These are phyloP conservation scores for Cecidostiba fungosa DNA, from an alignment of 2,888 invertebrate species.

Conservation along the genomic window DNA sequence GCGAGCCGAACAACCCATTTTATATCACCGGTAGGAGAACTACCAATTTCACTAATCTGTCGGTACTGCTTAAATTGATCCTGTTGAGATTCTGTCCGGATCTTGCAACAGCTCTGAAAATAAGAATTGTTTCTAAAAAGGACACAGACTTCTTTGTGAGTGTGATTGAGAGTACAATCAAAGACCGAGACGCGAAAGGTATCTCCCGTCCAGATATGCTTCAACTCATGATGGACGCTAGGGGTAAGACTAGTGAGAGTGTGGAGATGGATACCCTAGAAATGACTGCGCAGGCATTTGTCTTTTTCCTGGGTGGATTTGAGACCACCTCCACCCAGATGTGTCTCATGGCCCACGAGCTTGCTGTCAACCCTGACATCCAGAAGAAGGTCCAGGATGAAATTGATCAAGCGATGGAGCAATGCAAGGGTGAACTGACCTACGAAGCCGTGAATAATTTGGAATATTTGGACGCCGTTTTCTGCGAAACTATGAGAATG, in stretches of 20 bases:
- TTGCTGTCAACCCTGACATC: slow-evolving; percentile 77
- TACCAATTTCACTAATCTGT: slow-evolving; percentile 58
- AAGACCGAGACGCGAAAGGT: slow-evolving; percentile 64
- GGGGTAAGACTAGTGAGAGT: slow-evolving; percentile 45
- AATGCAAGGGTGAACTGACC: slow-evolving; percentile 73
- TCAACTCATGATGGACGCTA: slow-evolving; percentile 82
- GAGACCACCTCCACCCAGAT: slow-evolving; percentile 71
- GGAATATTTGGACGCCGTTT: slow-evolving; percentile 82
- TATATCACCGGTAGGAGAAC: slow-evolving; percentile 71
- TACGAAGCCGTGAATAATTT: slow-evolving; percentile 80
- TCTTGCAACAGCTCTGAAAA: slow-evolving; percentile 50
- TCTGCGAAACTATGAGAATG: slow-evolving; percentile 72
- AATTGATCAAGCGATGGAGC: slow-evolving; percentile 71
- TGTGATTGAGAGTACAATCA: slow-evolving; percentile 66
- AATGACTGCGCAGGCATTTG: slow-evolving; percentile 80
- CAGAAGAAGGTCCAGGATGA: slow-evolving; percentile 79
- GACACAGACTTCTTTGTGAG: slow-evolving; percentile 56
- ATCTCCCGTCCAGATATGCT: slow-evolving; percentile 82
- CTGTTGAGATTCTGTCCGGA: slow-evolving; percentile 54
- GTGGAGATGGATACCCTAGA: slow-evolving; percentile 73
- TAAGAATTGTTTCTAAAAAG: slow-evolving; percentile 41
- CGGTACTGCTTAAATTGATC: slow-evolving; percentile 60
- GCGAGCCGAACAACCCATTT: slow-evolving; percentile 73
- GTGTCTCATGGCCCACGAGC: slow-evolving; percentile 69
- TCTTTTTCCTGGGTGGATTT: slow-evolving; percentile 74